Conservation (phyloP, 2,888 invertebrate species). For the Hirtodrosophila duncani region DNA sequence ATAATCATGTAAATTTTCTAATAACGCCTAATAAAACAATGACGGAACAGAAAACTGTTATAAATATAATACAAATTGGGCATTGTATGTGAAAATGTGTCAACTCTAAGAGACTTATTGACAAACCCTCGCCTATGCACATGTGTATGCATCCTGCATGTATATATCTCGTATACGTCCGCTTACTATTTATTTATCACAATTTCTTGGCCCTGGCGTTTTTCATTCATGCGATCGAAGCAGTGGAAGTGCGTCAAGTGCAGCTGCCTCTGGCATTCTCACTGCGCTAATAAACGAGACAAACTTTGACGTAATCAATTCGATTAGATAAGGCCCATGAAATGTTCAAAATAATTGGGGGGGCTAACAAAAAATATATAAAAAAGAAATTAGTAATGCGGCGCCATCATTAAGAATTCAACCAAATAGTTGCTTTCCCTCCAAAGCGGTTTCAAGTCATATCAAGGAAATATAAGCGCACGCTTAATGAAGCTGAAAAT, state of each 20-base stretch:
- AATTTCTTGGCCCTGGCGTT: constrained; percentile 42
- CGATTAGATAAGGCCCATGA: constrained; percentile 65
- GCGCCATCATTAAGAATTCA: constrained; percentile 38
- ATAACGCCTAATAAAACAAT: no score
- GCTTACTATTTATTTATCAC: constrained; percentile 69
- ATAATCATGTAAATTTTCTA: no score
- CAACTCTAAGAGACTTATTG: no score
- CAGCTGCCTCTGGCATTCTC: constrained; percentile 36
- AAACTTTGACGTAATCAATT: constrained; percentile 67
- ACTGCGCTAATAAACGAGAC: constrained; percentile 54
- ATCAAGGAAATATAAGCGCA: constrained; percentile 13
- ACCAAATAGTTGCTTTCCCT: not conserved
- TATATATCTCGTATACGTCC: constrained; percentile 14
- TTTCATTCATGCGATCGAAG: constrained; percentile 50
- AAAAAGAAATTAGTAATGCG: constrained; percentile 42
- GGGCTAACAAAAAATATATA: no score
- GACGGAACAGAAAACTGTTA: no score
- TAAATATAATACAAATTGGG: no score
- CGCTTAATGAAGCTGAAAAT: constrained; percentile 30
- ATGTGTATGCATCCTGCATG: not conserved
- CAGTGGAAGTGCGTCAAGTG: constrained; percentile 32
- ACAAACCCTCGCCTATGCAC: no score
- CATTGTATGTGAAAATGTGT: no score
- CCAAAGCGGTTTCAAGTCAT: constrained; percentile 2
- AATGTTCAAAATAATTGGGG: constrained; percentile 33